Evolutionary conservation across 2,888 invertebrate species (phyloP), one percentile per base, ranked within the genome.

Genomic region (Endotricha flammealis): DNA sequence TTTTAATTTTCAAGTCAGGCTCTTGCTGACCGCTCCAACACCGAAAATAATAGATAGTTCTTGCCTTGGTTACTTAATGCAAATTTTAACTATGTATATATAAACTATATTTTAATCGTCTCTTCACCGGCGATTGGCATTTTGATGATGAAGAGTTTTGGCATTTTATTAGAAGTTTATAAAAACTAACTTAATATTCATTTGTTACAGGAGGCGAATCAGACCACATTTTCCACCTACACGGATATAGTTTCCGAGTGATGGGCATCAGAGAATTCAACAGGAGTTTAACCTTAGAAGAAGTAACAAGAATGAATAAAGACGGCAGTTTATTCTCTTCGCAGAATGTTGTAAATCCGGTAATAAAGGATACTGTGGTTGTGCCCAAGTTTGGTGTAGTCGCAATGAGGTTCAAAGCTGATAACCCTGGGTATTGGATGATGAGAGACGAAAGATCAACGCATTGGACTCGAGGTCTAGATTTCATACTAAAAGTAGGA

Each of bases 391-490:
- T 89, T 39, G 92, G 93, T 0, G 91, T 88, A 0, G 91, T 91
- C 0, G 91, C 91, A 1, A 60, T 94, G 20, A 85, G 94, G 40
- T 94, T 95, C 57, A 87, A 90, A 50, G 94, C 94, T 6, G 88
- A 91, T 50, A 94, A 94, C 76, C 93, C 93, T 54, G 94, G 94
- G 8, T 93, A 91, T 53, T 95, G 95, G 95, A 88, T 95, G 72
- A 87, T 95, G 66, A 90, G 94, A 50, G 94, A 94, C 50, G 93
- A 94, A 64, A 88, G 91, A 32, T 90, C 92, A 0, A 87, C 89
- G 11, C 91, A 92, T 48, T 92, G 93, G 90, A 92, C 93, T 0
- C 88, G 92, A 46, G 95, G 94, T 0, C 78, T 94, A 64, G 93
- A 93, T 44, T 87, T 94, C 37, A 88, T 94, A 14, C 67, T 95